Base-by-base conservation (phyloP, 2,888 invertebrate genomes). In the Clostera curtula region DNA sequence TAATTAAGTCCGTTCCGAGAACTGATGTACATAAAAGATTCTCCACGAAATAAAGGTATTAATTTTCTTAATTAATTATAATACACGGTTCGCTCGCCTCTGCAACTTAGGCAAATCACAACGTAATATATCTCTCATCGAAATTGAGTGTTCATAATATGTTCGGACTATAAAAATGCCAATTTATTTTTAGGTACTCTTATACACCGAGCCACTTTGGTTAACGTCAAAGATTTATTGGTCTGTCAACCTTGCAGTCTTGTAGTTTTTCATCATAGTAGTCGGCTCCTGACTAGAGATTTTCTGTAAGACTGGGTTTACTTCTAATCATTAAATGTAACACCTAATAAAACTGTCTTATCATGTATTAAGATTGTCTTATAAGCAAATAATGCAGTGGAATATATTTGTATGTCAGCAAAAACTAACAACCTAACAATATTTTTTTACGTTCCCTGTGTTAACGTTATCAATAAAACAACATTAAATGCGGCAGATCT, bases 51-150 rank as follows among this genome's bases (percentile, higher is more conserved):
- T 44, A 35, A 40, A 43, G 40, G 31, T 46, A 49, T 54, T 53
- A 36, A 55, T 55, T 52, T 47, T 47, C 40, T 52, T 57, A 53
- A 57, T 59, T 57, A 60, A 50, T 50, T 52, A 47, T 42, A 42
- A 48, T 38, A 30, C 48, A 44, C 40, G 44, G 15, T 14, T 28
- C 10, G 7, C 19, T 19, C 25, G 30, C 24, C 36, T 27, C 38
- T 39, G 15, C 27, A 35, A 25, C 34, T 24, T 25, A 15, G 14
- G 25, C 23, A 22, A 36, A 36, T 30, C 39, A 34, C 24, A 26
- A 36, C 22, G 29, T 38, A 29, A 37, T 34, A 31, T 36, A 29
- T 39, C 18, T 35, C 25, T 31, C 29, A 24, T 39, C 17, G 24
- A 34, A 34, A 40, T 37, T 30, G 33, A 34, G 23, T 33, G 29